Evolutionary conservation across 2,888 invertebrate genomes (phyloP), one percentile per base, ranked within the genome.

Genomic region (Uropetala carovei): DNA sequence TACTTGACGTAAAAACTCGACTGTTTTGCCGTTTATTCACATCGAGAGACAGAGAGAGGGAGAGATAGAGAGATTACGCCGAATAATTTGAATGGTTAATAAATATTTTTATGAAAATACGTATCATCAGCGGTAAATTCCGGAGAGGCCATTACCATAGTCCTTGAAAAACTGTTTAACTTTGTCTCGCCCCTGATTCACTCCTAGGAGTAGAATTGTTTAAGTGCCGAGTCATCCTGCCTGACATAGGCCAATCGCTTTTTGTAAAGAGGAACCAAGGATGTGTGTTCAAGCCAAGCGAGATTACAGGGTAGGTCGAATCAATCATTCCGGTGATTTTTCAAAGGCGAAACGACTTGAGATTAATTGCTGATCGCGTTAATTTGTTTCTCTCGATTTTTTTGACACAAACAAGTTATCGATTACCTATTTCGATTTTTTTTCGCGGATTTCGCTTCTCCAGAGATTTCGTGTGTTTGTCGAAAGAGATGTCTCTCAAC

Each of bases 241-340:
- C 30, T 64, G 43, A 89, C 89, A 89, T 7, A 27, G 86, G 60
- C 64, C 64, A 60, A 89, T 89, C 89, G 43, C 43, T 43, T 11
- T 89, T 27, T 89, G 30, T 64, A 64, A 89, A 89, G 68, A 60
- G 43, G 89, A 64, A 43, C n/a, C 89, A 30, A 18, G 64, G 89
- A 89, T 89, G 89, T 89, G 68, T 89, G 43, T 89, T 89, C 56
- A 30, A 89, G 64, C 64, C 89, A 64, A 89, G n/a, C 27, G 64
- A 68, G 89, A 89, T 89, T 89, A 89, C 43, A 89, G 89, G 89
- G 64, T 89, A 56, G 64, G 43, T 11, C 43, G 27, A 43, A 60
- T 86, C 60, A 60, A 86, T 75, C 75, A 75, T 75, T 75, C 75
- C 68, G 27, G 75, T 27, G 10, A 18, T 75, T 75, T 75, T 75